Evolutionary conservation across 2,113 vertebrate genomes (phyloP).

Genomic region (Heliornis fulica): DNA sequence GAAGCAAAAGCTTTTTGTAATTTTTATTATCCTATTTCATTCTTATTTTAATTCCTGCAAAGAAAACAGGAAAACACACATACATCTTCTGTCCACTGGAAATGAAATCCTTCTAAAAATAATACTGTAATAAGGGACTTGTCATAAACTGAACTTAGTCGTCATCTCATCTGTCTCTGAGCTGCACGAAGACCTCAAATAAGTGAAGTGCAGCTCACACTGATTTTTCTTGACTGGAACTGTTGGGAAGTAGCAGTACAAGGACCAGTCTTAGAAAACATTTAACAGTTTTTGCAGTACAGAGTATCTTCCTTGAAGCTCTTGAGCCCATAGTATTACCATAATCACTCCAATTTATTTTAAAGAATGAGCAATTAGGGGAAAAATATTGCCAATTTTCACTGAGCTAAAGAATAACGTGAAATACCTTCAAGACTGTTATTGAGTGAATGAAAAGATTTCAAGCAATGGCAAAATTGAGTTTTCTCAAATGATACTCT

Average conservation of each 20-base stretch:
- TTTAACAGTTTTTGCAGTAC: neutral
- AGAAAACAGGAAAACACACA: neutral
- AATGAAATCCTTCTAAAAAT: neutral
- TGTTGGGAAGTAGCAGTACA: neutral
- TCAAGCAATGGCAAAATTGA: neutral
- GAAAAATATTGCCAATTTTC: neutral
- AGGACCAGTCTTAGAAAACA: neutral
- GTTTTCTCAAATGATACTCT: neutral
- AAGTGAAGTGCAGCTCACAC: neutral
- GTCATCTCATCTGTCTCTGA: neutral
- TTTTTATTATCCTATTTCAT: neutral
- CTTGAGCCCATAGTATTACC: neutral
- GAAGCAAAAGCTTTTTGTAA: neutral
- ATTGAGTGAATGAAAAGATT: neutral
- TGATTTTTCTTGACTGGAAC: neutral
- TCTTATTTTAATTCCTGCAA: neutral
- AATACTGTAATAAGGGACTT: neutral
- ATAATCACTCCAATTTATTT: neutral
- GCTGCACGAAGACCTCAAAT: neutral
- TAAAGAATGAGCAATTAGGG: neutral
- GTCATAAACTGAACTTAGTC: neutral
- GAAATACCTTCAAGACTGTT: neutral
- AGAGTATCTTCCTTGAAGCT: neutral
- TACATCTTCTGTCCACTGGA: neutral
- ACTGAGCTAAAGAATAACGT: neutral